A percentile compares a stretch with the other conserved stretches of the same genome.
Evolutionary conservation across 2,888 invertebrate species (phyloP).

Genomic region (Falcaria lacertinaria): DNA sequence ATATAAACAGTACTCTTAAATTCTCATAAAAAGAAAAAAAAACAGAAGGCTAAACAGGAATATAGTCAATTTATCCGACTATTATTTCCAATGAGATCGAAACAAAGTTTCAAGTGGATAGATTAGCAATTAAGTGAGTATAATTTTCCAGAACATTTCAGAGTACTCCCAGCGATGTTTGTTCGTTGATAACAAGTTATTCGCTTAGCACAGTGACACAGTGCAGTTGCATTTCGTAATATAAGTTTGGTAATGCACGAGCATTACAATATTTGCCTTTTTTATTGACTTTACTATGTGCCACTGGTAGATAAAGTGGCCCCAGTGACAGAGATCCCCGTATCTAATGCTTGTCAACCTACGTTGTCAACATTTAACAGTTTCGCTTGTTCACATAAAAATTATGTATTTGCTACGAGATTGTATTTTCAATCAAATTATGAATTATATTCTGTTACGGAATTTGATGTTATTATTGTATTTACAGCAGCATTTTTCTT

Average conservation of each 20-base stretch:
- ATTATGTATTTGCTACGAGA: background rate
- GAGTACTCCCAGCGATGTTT: constrained; percentile 9
- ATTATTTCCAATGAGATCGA: no score
- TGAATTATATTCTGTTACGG: no score
- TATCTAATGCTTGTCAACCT: background rate
- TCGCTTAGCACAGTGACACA: constrained; percentile 51
- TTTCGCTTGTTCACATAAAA: background rate
- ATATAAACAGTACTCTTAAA: no score
- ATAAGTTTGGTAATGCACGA: constrained; percentile 36
- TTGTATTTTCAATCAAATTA: no score
- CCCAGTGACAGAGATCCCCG: background rate
- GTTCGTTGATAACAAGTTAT: constrained; percentile 41
- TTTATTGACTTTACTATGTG: constrained; percentile 29
- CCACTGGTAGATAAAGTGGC: constrained; percentile 17
- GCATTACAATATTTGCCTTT: constrained; percentile 33
- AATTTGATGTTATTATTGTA: no score
- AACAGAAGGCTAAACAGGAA: no score
- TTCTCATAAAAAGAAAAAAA: no score
- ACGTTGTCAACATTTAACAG: background rate
- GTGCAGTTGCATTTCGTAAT: constrained; percentile 42
- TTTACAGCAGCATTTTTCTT: no score
- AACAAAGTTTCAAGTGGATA: no score
- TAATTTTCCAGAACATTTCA: background rate
- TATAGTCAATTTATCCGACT: no score
- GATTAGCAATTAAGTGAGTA: no score